phyloP scores from a whole-genome alignment of 2,888 invertebrate species.

The Volucella inanis region DNA sequence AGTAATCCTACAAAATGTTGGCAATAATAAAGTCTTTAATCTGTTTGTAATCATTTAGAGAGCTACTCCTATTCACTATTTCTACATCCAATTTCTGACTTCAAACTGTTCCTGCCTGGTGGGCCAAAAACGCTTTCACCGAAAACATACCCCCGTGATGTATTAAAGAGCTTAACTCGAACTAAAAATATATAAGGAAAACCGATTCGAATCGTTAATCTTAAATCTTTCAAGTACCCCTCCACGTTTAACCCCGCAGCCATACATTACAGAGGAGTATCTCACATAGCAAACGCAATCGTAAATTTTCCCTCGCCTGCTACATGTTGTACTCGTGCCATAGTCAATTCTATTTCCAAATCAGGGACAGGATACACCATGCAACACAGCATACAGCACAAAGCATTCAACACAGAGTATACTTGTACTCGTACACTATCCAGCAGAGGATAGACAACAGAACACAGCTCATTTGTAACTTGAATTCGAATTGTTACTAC shows the following conservation, averaged over 20 bases:
- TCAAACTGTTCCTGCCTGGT: background rate
- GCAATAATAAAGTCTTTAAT: constrained; percentile 56
- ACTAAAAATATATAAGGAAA: constrained; percentile 59
- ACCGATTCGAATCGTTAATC: constrained; percentile 66
- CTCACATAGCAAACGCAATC: constrained; percentile 49
- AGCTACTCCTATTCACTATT: background rate
- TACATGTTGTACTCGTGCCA: constrained; percentile 45
- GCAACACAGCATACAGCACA: background rate
- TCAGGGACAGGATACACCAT: constrained; percentile 37
- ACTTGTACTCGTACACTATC: background rate
- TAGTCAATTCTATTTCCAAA: constrained; percentile 42
- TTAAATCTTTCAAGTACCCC: constrained; percentile 16
- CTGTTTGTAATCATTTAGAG: constrained; percentile 42
- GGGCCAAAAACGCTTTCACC: background rate
- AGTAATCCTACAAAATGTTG: constrained; percentile 46
- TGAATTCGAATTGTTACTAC: constrained; percentile 56
- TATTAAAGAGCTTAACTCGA: constrained; percentile 58
- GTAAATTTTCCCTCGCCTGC: constrained; percentile 53
- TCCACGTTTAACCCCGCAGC: constrained; percentile 10
- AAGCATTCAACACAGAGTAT: constrained; percentile 34
- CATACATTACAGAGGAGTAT: constrained; percentile 16
- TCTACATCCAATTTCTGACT: background rate
- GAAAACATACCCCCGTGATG: constrained; percentile 34
- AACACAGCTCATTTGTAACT: constrained; percentile 61
- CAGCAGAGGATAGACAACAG: background rate